Base-by-base conservation (phyloP, 2,113 vertebrate genomes). In the Nibea albiflora region DNA sequence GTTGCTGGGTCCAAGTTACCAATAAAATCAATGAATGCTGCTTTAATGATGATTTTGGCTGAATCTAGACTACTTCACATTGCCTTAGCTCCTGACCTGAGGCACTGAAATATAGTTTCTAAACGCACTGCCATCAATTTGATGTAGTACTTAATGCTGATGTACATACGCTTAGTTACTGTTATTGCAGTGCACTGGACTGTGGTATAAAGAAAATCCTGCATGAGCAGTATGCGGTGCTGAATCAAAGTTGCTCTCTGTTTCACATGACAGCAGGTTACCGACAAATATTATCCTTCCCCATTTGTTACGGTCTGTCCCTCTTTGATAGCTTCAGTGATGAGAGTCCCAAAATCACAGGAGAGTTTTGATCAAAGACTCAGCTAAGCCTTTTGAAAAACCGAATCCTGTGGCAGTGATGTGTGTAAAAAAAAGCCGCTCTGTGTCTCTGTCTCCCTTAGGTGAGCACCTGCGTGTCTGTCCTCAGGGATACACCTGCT, bases 401-500 rank as follows among this genome's bases (percentile, higher is more conserved):
- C 16, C 6, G 20, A 58, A 77, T 87, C 74, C 83, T 46, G 22
- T 73, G 50, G 78, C 31, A 70, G 22, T 58, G 80, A 80, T 71
- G 82, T 74, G 81, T 88, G 63, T 84, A 71, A 81, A 90, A 85
- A 54, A 46, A 39, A 2, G 4, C 2, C 2, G 0, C 42, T 61
- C 62, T 82, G 0, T 88, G 46, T 89, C 57, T 90, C 76, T 83
- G 58, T 88, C 31, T 84, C 79, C 78, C 78, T 49, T 91, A 99
- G 98, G 98, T 89, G 97, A 99, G 85, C 97, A 99, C 93, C 96
- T 99, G 86, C 95, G 97, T 84, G 97, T 98, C 89, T 99, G 98
- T 93, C 95, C 97, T 94, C 97, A 98, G 95, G 97, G 97, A 90
- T 97, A 98, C 68, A 99, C 98, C 14, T 99, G 98, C 94, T 99